Evolutionary conservation across 2,888 invertebrate species (phyloP), one percentile per base, ranked within the genome.

Genomic region (Eupeodes luniger): DNA sequence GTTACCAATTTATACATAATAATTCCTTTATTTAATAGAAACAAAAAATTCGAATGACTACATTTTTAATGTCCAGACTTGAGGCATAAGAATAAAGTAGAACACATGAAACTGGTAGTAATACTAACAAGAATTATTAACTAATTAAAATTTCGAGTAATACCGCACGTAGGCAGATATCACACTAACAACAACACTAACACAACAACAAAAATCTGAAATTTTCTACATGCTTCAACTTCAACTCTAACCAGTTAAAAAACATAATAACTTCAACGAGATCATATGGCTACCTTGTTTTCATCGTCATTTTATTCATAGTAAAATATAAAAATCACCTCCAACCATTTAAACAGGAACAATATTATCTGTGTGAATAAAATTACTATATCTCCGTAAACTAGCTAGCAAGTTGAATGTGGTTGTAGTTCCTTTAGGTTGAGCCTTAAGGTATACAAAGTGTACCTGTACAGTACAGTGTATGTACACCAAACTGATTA

Each of bases 131-230:
- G 44, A 12, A 2, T n/a, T n/a, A n/a, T n/a, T n/a, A 27, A 3
- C 4, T 5, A 64, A 64, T 47, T 64, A 6, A 14, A 6, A 14
- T 72, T 66, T 66, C 85, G 81, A 72, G 81, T 53, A 11, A 51
- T 44, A 62, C 67, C 62, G 81, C 85, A 85, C 85, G 81, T 85
- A 85, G 77, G 44, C 72, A 70, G 66, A 61, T 61, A 59, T 47
- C 34, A 70, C 9, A 12, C 34, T 5, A 44, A 64, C 0, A 64
- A 2, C 10, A 40, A 12, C 44, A 44, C 14, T 2, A 64, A 64
- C 27, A 27, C 27, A 27, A 27, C 27, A 27, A 19, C 3, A 64
- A 64, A 4, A 4, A 19, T 4, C 5, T 2, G 19, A 64, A 40
- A 12, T n/a, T 40, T n/a, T 36, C 40, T 10, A 40, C 40, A 40